Percentiles rank a stretch among this genome's conserved stretches.
Conservation (phyloP, 2,797 vertebrate genomes). For the Thripadectes ignobilis region DNA sequence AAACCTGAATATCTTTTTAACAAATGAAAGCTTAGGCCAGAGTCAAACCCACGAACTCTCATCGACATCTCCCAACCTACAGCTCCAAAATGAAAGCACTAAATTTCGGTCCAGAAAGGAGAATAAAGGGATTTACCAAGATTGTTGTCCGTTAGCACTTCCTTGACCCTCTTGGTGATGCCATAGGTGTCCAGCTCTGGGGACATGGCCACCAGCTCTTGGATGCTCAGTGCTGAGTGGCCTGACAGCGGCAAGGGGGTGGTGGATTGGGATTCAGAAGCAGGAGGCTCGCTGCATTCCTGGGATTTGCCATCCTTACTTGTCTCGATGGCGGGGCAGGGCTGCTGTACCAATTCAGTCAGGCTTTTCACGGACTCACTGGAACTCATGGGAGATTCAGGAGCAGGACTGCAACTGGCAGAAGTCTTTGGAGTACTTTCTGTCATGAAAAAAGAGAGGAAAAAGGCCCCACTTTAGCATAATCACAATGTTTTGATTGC, state of each 20-base stretch:
- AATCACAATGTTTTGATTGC: slow-evolving; percentile 38
- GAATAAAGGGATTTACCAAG: slow-evolving; percentile 81
- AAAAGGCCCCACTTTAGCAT: slow-evolving; percentile 23
- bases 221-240: slow-evolving; percentile 91
- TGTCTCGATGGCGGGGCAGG: slow-evolving; percentile 84
- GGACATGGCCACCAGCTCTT: slow-evolving; percentile 94
- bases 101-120: neutral
- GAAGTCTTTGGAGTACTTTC: slow-evolving; percentile 96
- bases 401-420: slow-evolving; percentile 93
- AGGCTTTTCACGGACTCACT: slow-evolving; percentile 93
- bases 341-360: slow-evolving; percentile 87
- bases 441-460: slow-evolving; percentile 68
- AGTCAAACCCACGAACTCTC: neutral
- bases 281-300: slow-evolving; percentile 78
- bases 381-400: slow-evolving; percentile 93
- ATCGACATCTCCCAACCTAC: neutral
- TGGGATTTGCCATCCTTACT: slow-evolving; percentile 80
- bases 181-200: slow-evolving; percentile 94
- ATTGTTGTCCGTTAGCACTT: slow-evolving; percentile 96
- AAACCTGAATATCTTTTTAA: neutral
- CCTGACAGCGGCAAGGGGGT: slow-evolving; percentile 86
- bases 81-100: neutral
- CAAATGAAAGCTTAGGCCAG: neutral
- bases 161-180: slow-evolving; percentile 97
- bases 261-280: slow-evolving; percentile 84